Percentiles rank a stretch among this genome's conserved stretches.
These are phyloP conservation scores for Cacoxenus indagator DNA, from an alignment of 2,888 invertebrate species.

Conservation along the genomic window DNA sequence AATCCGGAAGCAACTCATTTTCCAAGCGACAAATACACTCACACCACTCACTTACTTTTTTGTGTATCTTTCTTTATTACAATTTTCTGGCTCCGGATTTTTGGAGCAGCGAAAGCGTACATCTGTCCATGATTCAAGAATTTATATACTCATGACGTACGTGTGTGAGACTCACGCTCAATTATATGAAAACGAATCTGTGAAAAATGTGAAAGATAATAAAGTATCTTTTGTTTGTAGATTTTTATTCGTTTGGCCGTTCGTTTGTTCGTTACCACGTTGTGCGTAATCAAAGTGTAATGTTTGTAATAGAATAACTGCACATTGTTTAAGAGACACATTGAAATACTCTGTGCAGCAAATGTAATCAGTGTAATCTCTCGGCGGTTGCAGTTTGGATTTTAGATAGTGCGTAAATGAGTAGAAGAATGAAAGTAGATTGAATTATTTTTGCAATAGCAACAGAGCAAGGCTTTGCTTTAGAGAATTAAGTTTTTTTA, in stretches of 20 bases:
- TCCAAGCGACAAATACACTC: conserved; percentile 52
- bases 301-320: conserved; percentile 2
- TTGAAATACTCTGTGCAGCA: too few relatives aligned
- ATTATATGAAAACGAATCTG: conserved; percentile 50
- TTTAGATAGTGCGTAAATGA: too few relatives aligned
- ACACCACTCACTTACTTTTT: neutral
- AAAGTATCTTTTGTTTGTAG: conserved; percentile 6
- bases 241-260: neutral
- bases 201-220: conserved; percentile 26
- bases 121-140: conserved; percentile 46
- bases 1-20: conserved; percentile 60
- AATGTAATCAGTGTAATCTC: too few relatives aligned
- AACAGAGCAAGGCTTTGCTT: too few relatives aligned
- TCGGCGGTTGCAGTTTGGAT: too few relatives aligned
- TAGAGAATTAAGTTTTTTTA: too few relatives aligned
- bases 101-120: conserved; percentile 43
- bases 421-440: too few relatives aligned
- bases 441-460: too few relatives aligned
- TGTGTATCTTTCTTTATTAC: neutral
- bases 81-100: neutral
- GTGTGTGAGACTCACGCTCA: conserved; percentile 24
- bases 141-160: conserved; percentile 42
- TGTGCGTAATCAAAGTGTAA: neutral
- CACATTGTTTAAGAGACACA: neutral
- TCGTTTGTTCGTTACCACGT: neutral